Evolutionary conservation across 2,113 vertebrate species (phyloP).

Genomic region (Leiothrix lutea): DNA sequence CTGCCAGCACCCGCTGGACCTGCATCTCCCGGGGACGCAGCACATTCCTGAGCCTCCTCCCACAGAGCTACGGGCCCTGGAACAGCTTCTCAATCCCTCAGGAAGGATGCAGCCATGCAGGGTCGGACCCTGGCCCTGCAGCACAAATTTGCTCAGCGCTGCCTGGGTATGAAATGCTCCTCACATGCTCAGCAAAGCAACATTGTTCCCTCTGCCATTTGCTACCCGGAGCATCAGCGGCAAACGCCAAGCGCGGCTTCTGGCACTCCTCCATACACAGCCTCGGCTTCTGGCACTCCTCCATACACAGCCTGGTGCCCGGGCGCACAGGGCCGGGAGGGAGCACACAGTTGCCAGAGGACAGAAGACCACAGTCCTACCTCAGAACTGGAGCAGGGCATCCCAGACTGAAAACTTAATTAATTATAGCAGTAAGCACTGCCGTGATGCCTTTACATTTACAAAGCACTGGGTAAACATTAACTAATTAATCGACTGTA

Average conservation of each 20-base stretch:
- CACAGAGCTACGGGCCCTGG: neutral
- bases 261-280: neutral
- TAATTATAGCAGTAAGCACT: neutral
- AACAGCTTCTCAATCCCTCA: neutral
- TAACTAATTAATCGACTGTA: constrained; percentile 12
- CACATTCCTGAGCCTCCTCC: neutral
- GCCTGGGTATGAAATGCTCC: neutral
- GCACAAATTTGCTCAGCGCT: neutral
- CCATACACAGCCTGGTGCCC: neutral
- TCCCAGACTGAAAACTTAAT: neutral
- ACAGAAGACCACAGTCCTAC: neutral
- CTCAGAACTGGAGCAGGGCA: neutral
- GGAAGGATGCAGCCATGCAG: neutral
- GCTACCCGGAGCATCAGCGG: neutral
- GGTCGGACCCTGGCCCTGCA: neutral
- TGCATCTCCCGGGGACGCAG: neutral
- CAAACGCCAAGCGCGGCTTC: neutral
- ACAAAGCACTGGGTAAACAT: constrained; percentile 9
- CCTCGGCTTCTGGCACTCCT: neutral
- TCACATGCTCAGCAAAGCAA: neutral
- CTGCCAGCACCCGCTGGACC: neutral
- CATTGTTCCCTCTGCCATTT: neutral
- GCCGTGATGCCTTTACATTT: neutral
- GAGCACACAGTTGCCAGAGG: neutral
- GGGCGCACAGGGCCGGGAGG: too few species aligned